Evolutionary conservation across 2,888 invertebrate species (phyloP), one percentile per base, ranked within the genome.

Genomic region (Venusia cambrica): DNA sequence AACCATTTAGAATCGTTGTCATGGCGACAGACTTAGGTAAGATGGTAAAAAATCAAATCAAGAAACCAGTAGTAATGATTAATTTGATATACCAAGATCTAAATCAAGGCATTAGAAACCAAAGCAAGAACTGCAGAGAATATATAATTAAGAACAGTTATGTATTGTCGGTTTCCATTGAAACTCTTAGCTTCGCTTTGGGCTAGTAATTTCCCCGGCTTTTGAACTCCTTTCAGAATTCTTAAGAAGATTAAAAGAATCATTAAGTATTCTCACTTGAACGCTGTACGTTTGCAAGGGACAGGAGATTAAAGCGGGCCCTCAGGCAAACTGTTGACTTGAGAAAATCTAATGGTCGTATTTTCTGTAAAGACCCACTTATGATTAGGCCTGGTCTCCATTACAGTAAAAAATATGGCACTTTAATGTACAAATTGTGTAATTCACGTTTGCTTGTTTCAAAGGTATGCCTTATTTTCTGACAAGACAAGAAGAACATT

Each of bases 191-290:
- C 32, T 30, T 34, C 32, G 47, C 50, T 46, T 20, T 42, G 28
- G 47, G 52, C 54, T 52, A 54, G 54, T 55, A 59, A 65, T 66
- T 65, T 62, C 48, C 48, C 51, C 48, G 36, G 31, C 62, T 52
- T 78, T 77, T 73, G 73, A 74, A 73, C 67, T 77, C 67, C 75
- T 79, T 73, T 71, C 63, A 68, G 77, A 74, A 81, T 81, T 73
- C 65, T 72, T 77, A 74, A 76, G 55, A 62, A 84, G 84, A 84
- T 85, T 83, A 81, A 74, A 75, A 73, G 70, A 76, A 75, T 78
- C 77, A 84, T 85, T 83, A 81, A 61, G 58, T 65, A 85, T 85
- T 83, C 85, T 68, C 70, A 80, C 73, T 79, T 62, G 54, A 61
- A 55, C 38, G 50, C 52, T 57, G 55, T 37, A 52, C 56, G 54